A percentile compares a stretch with the other conserved stretches of the same genome.
phyloP scores from a whole-genome alignment of 30 jellyfish, hydroid and myxozoan species.

The Aurelia sp. region DNA sequence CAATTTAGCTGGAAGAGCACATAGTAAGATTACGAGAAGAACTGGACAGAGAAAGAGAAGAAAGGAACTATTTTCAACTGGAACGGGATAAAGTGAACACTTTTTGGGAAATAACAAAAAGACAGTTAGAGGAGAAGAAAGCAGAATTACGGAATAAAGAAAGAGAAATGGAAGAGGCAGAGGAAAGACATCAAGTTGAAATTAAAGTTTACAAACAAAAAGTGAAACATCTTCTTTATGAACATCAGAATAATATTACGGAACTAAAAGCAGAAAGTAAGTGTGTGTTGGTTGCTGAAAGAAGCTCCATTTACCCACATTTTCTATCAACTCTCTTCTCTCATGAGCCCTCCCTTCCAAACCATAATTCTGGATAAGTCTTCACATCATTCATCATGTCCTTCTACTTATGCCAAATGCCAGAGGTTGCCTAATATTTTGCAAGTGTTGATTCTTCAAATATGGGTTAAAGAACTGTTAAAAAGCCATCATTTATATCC shows the following conservation, averaged over 20 bases:
- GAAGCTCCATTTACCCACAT: background rate
- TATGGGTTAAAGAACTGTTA: too few relatives aligned
- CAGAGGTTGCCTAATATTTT: too few relatives aligned
- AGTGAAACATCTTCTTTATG: constrained; percentile 94
- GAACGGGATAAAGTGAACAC: constrained; percentile 98
- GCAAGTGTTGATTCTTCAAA: too few relatives aligned
- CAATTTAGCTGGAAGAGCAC: constrained; percentile 85
- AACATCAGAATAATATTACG: constrained; percentile 93
- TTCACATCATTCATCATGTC: too few relatives aligned
- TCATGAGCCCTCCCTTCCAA: too few relatives aligned
- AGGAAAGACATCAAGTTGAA: constrained; percentile 98
- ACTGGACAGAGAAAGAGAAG: constrained; percentile 97
- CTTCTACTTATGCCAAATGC: too few relatives aligned
- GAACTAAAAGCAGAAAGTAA: constrained; percentile 94
- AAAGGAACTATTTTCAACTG: constrained; percentile 89
- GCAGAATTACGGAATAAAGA: constrained; percentile 92
- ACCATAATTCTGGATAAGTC: too few relatives aligned
- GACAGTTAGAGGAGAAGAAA: constrained; percentile 89
- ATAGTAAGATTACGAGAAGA: constrained; percentile 93
- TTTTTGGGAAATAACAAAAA: constrained; percentile 95
- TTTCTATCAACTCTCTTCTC: background rate
- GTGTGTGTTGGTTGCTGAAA: background rate
- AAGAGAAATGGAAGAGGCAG: constrained; percentile 97
- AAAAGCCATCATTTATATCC: too few relatives aligned
- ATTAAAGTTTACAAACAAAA: constrained; percentile 94